Conservation (phyloP, 2,797 vertebrate genomes). For the Chromobotia macracanthus region DNA sequence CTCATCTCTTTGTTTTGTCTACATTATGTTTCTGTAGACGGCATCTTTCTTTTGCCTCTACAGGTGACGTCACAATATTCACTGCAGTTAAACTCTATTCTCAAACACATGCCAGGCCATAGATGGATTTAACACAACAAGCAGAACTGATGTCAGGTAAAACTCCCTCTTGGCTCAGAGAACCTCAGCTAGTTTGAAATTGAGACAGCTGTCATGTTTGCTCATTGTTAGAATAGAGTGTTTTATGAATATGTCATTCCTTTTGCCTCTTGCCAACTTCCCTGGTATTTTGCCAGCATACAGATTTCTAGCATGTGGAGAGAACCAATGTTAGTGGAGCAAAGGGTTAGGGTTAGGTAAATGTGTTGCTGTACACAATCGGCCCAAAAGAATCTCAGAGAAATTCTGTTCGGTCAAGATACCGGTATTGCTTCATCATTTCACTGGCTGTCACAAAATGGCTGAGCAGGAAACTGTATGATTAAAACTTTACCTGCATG, state of each 20-base stretch:
- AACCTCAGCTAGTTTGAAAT: constrained; percentile 69
- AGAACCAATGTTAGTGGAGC: constrained; percentile 16
- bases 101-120: constrained; percentile 53
- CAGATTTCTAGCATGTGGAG: constrained; percentile 60
- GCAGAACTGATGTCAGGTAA: constrained; percentile 67
- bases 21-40: constrained; percentile 46
- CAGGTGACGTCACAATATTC: constrained; percentile 42
- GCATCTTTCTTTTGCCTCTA: constrained; percentile 29
- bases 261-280: constrained; percentile 51
- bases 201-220: constrained; percentile 71
- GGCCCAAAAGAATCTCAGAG: background rate
- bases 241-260: constrained; percentile 76
- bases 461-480: too few species aligned
- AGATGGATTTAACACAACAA: constrained; percentile 65
- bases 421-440: too few species aligned
- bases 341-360: background rate
- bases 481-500: too few species aligned
- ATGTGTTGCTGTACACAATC: background rate
- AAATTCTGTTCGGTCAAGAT: too few species aligned
- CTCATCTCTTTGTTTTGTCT: constrained; percentile 50
- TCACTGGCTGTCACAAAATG: too few species aligned
- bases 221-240: constrained; percentile 72
- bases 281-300: constrained; percentile 64
- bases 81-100: constrained; percentile 51
- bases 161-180: constrained; percentile 66